These are phyloP conservation scores for Zalophus californianus DNA, from an alignment of 2,797 vertebrate genomes.

Conservation along the genomic window DNA sequence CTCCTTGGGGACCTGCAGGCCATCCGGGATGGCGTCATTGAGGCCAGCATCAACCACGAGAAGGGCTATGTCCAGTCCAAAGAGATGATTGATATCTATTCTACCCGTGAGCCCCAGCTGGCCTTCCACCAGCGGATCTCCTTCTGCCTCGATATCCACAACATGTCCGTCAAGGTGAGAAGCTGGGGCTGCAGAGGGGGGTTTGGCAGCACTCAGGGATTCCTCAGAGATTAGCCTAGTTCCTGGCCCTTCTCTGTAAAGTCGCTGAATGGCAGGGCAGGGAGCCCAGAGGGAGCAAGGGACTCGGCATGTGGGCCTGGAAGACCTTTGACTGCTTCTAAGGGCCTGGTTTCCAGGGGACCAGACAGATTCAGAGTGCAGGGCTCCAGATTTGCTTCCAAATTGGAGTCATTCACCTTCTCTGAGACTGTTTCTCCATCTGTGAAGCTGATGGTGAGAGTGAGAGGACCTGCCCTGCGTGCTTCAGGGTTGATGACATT, in stretches of 20 bases:
- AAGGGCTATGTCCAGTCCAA: slow-evolving; percentile 99
- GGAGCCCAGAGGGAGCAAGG: not conserved
- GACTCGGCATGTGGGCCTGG: not conserved
- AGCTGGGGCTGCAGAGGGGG: rapidly evolving
- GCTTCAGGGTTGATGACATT: not conserved
- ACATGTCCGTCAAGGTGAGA: slow-evolving; percentile 98
- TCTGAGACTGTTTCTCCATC: not conserved
- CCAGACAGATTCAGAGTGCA: not conserved
- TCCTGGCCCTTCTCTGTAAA: not conserved
- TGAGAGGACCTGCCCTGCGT: not conserved
- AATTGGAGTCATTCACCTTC: not conserved
- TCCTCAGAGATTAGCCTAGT: not conserved
- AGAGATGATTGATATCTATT: slow-evolving; percentile 98
- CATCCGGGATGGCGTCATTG: slow-evolving; percentile 97
- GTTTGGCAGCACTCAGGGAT: rapidly evolving
- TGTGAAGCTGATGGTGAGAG: not conserved
- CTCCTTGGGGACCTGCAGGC: slow-evolving; percentile 88
- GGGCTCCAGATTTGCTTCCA: not conserved
- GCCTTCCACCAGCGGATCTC: slow-evolving; percentile 99
- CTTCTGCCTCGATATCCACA: slow-evolving; percentile 99
- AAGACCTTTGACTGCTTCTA: not conserved
- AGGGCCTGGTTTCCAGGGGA: not conserved
- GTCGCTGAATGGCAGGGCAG: too few relatives aligned
- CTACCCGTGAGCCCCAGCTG: slow-evolving; percentile 97
- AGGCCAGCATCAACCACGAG: slow-evolving; percentile 99